phyloP scores from a whole-genome alignment of 2,113 vertebrate genomes.

The Sarotherodon lohbergeri region DNA sequence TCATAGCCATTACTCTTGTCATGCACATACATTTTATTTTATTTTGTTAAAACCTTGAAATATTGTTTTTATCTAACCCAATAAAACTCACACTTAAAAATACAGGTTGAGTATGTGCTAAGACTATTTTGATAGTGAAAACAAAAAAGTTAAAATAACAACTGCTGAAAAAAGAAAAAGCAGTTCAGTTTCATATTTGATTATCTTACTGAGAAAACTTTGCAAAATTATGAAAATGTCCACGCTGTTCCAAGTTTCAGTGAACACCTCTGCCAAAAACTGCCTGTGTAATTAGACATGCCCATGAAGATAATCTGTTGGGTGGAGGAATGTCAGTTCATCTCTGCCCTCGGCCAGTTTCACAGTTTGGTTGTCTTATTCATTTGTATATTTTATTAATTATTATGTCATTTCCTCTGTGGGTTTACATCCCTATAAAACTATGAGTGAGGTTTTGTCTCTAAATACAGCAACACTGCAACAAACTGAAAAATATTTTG shows the following conservation, averaged over 20 bases:
- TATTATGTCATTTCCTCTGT: neutral
- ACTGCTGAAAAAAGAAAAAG: neutral
- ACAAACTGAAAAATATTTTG: neutral
- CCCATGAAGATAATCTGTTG: neutral
- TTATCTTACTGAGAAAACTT: neutral
- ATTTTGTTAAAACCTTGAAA: neutral
- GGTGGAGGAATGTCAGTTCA: neutral
- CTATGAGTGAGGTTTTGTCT: neutral
- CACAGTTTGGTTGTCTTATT: neutral
- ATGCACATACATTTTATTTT: neutral
- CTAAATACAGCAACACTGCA: neutral
- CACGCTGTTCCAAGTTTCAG: neutral
- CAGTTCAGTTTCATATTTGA: neutral
- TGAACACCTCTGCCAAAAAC: neutral
- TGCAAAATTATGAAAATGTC: neutral
- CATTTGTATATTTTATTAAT: neutral
- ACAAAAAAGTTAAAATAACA: neutral
- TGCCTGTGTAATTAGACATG: neutral
- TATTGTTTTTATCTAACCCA: neutral
- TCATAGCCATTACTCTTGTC: neutral
- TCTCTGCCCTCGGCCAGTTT: neutral
- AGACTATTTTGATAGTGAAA: fast-evolving
- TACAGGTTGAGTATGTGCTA: neutral
- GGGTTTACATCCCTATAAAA: neutral
- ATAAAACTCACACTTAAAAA: neutral